Percentiles rank a stretch among this genome's conserved stretches.
Conservation (phyloP, 2,113 vertebrate species). For the Ellobius talpinus region DNA sequence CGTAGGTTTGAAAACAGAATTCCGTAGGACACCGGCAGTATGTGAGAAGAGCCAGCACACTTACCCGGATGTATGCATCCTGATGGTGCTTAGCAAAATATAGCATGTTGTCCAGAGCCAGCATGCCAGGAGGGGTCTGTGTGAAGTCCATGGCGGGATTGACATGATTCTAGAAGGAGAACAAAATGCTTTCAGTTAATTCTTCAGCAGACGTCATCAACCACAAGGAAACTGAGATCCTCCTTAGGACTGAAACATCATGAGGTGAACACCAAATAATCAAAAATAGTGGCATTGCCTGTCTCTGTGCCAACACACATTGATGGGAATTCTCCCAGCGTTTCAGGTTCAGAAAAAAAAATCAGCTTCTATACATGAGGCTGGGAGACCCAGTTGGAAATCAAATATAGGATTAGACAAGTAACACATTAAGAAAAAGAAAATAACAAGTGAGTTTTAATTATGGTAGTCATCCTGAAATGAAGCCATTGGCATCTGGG, state of each 20-base stretch:
- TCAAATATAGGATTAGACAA: not conserved
- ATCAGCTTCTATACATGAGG: not conserved
- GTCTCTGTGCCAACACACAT: not conserved
- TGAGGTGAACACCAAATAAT: not conserved
- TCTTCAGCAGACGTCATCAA: not conserved
- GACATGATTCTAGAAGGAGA: conserved; percentile 93
- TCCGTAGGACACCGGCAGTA: not conserved
- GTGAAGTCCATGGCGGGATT: conserved; percentile 99
- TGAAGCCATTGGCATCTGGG: not conserved
- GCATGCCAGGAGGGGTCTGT: conserved; percentile 98
- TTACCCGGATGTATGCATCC: conserved; percentile 97
- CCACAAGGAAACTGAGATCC: not conserved
- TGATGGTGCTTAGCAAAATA: conserved; percentile 98
- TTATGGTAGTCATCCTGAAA: not conserved
- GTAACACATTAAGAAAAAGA: not conserved
- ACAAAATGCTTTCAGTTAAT: not conserved
- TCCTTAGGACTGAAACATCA: not conserved
- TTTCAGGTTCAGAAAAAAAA: not conserved
- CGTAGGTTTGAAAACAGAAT: not conserved
- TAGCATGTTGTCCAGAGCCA: conserved; percentile 98
- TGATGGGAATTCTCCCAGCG: not conserved
- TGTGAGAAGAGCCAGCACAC: conserved; percentile 10
- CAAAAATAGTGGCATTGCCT: not conserved
- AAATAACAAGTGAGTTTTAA: not conserved
- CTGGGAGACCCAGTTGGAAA: not conserved